Evolutionary conservation across 2,797 vertebrate genomes (phyloP).

Genomic region (Cyclura pinguis): DNA sequence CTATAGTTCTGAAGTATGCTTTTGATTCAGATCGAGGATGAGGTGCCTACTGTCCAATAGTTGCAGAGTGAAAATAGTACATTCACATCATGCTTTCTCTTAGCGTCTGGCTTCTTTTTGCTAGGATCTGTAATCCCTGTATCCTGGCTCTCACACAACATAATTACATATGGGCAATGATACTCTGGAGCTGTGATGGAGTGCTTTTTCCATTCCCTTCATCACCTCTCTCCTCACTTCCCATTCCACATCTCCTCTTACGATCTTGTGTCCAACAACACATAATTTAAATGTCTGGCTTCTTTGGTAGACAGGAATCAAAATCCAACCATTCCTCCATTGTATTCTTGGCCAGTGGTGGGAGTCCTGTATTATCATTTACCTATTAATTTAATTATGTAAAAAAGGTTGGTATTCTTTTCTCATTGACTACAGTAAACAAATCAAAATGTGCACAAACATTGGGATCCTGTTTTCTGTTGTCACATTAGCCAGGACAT

Average conservation of each 20-base stretch:
- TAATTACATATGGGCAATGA: constrained; percentile 3
- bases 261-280: background rate
- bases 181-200: background rate
- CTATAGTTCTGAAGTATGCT: background rate
- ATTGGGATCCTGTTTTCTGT: background rate
- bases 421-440: background rate
- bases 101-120: background rate
- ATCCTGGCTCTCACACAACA: background rate
- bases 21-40: background rate
- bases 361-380: background rate
- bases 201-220: background rate
- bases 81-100: background rate
- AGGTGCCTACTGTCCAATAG: background rate
- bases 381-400: background rate
- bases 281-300: background rate
- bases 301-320: background rate
- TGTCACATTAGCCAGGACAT: background rate
- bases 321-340: background rate
- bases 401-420: background rate
- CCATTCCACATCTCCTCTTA: background rate
- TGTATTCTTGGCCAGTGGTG: background rate
- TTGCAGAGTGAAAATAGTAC: background rate
- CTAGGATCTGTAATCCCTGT: background rate
- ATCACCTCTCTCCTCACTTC: background rate
- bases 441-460: background rate